Evolutionary conservation across 2,797 vertebrate species (phyloP).

Genomic region (Miichthys miiuy): DNA sequence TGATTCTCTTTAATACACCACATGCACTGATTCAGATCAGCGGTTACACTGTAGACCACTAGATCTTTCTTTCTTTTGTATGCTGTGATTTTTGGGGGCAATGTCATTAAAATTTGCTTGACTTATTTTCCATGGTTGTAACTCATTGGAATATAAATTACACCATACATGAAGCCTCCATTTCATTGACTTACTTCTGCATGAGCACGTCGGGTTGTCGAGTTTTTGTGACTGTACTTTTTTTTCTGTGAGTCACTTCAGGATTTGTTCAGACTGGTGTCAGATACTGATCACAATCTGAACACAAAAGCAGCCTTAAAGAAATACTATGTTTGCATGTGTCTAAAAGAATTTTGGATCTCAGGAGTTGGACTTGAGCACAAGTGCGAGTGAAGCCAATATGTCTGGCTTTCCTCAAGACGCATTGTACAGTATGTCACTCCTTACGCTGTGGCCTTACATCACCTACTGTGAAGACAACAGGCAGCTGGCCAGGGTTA

Average conservation of each 20-base stretch:
- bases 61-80: not conserved
- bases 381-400: constrained; percentile 51
- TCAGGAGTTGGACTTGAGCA: constrained; percentile 47
- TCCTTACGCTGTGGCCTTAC: constrained; percentile 69
- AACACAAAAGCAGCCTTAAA: constrained; percentile 24
- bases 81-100: not conserved
- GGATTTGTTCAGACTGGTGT: constrained; percentile 25
- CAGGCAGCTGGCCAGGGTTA: constrained; percentile 61
- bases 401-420: constrained; percentile 65
- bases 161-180: not conserved
- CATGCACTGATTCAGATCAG: not conserved
- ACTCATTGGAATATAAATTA: not conserved
- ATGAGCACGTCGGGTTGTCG: not conserved
- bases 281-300: constrained; percentile 31
- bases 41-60: not conserved
- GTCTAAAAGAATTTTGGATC: constrained; percentile 35
- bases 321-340: constrained; percentile 26
- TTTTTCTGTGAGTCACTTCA: not conserved
- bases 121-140: not conserved
- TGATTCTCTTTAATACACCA: not conserved
- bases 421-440: constrained; percentile 70
- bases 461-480: constrained; percentile 74
- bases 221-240: constrained; percentile 14
- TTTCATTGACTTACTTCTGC: not conserved
- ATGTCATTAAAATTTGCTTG: not conserved